A percentile compares a stretch with the other conserved stretches of the same genome.
Conservation (phyloP, 2,113 vertebrate species). For the Esox niger region DNA sequence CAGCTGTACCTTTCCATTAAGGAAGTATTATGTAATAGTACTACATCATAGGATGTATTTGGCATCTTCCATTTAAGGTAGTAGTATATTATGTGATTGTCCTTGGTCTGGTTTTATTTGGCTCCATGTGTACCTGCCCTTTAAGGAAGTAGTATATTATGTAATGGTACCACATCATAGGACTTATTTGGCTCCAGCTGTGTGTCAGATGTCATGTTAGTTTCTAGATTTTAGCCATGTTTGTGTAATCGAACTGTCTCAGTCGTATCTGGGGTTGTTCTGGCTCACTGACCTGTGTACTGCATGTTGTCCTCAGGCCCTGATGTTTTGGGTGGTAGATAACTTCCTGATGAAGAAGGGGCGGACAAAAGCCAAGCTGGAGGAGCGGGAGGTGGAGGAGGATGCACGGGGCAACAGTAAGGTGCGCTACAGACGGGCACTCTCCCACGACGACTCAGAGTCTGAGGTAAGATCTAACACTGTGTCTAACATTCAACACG, state of each 20-base stretch:
- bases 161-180: neutral
- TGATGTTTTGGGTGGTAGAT: constrained; percentile 99
- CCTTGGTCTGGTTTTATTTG: no score
- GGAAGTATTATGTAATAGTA: no score
- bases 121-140: no score
- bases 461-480: constrained; percentile 81
- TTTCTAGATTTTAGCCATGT: constrained; percentile 7
- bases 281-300: neutral
- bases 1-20: no score
- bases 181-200: neutral
- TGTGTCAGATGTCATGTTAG: neutral
- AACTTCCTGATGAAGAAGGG: constrained; percentile 99
- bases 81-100: no score
- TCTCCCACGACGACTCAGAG: constrained; percentile 95
- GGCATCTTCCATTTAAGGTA: no score
- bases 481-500: neutral
- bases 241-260: neutral
- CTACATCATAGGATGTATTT: no score
- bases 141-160: no score
- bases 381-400: constrained; percentile 86
- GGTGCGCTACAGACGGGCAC: constrained; percentile 91
- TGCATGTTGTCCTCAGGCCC: constrained; percentile 70
- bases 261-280: neutral
- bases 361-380: constrained; percentile 96
- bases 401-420: constrained; percentile 88